phyloP scores from a whole-genome alignment of 2,113 vertebrate genomes.

The Nerophis ophidion region DNA sequence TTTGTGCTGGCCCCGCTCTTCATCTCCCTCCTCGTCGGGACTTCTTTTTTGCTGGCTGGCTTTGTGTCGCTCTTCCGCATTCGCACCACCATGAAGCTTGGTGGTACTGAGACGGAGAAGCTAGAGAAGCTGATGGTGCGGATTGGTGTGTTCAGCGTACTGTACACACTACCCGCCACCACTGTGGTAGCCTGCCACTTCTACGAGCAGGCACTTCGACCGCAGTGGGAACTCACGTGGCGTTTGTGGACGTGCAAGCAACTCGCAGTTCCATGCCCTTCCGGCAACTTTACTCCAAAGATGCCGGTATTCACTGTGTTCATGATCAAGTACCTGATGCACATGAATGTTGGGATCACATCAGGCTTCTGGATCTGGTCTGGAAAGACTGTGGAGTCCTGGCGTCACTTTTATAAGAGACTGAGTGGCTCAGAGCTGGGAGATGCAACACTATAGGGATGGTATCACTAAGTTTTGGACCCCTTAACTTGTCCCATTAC shows the following conservation, averaged over 20 bases:
- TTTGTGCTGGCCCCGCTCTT: slow-evolving; percentile 87
- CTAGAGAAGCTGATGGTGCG: slow-evolving; percentile 91
- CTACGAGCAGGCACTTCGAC: slow-evolving; percentile 86
- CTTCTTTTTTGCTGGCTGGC: slow-evolving; percentile 86
- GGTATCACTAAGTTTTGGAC: neutral
- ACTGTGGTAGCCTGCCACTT: slow-evolving; percentile 86
- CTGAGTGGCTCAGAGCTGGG: slow-evolving; percentile 79
- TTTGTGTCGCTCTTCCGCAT: slow-evolving; percentile 77
- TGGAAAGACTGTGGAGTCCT: slow-evolving; percentile 87
- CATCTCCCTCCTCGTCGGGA: slow-evolving; percentile 86
- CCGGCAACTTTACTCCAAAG: slow-evolving; percentile 74
- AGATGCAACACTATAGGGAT: slow-evolving; percentile 80
- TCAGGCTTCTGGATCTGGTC: slow-evolving; percentile 96
- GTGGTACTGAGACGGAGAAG: slow-evolving; percentile 62
- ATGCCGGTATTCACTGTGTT: slow-evolving; percentile 88
- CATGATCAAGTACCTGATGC: slow-evolving; percentile 96
- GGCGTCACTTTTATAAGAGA: slow-evolving; percentile 84
- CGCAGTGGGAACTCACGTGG: slow-evolving; percentile 88
- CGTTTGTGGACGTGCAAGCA: slow-evolving; percentile 83
- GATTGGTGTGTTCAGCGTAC: slow-evolving; percentile 84
- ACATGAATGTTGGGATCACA: slow-evolving; percentile 89
- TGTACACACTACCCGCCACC: slow-evolving; percentile 83
- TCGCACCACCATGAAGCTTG: slow-evolving; percentile 30
- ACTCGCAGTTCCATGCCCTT: slow-evolving; percentile 81
- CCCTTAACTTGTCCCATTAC: too few species aligned